Conservation (phyloP, 2,113 vertebrate species). For the Montifringilla adamsi region DNA sequence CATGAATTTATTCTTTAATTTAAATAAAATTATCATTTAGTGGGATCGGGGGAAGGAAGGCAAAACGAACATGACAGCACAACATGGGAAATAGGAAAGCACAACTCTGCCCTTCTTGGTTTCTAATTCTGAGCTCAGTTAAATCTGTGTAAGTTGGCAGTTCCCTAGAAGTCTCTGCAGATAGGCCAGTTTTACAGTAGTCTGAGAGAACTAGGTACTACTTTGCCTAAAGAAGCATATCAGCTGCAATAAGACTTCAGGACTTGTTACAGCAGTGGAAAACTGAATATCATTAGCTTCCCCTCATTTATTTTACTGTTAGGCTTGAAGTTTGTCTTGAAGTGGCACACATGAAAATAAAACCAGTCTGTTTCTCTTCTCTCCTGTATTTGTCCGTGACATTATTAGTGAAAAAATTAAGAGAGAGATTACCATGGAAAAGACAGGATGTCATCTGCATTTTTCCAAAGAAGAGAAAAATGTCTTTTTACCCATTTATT, state of each 20-base stretch:
- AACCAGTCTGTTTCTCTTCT: background rate
- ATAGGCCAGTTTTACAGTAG: background rate
- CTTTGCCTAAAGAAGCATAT: background rate
- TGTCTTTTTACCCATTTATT: background rate
- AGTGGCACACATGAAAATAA: background rate
- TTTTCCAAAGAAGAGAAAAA: background rate
- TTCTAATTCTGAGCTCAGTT: background rate
- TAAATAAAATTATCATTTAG: background rate
- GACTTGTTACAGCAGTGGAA: background rate
- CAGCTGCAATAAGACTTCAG: background rate
- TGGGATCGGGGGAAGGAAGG: rapidly evolving
- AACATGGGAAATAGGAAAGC: background rate
- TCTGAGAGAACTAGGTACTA: background rate
- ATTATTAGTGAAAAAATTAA: background rate
- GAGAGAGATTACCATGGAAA: background rate
- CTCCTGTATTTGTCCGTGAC: background rate
- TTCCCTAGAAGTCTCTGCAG: background rate
- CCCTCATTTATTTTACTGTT: conserved; percentile 47
- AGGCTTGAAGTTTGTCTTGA: background rate
- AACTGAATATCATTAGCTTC: conserved; percentile 7
- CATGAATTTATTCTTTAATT: background rate
- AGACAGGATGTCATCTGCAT: background rate
- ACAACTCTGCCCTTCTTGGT: background rate
- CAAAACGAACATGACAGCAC: rapidly evolving
- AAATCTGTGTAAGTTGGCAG: background rate